Evolutionary conservation across 2,888 invertebrate genomes (phyloP).

Genomic region (Volucella bombylans): DNA sequence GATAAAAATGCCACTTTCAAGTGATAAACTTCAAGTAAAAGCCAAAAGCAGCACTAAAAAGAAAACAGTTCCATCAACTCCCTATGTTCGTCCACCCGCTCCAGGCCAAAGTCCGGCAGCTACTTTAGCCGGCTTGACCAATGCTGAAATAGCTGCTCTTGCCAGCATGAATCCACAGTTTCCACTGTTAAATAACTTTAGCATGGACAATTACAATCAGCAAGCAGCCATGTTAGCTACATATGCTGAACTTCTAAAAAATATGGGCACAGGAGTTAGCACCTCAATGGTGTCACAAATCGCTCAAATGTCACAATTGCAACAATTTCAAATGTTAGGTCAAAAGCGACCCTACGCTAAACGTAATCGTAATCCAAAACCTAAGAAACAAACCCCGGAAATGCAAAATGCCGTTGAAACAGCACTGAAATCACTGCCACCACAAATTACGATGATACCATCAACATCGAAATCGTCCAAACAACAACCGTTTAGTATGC

Average conservation of each 20-base stretch:
- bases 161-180: conserved; percentile 61
- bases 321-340: conserved; percentile 72
- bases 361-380: conserved; percentile 73
- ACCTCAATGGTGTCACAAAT: conserved; percentile 72
- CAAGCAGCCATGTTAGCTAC: conserved; percentile 74
- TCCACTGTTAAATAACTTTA: conserved; percentile 67
- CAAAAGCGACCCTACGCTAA: conserved; percentile 75
- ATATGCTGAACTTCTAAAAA: conserved; percentile 75
- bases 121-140: conserved; percentile 28
- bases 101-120: conserved; percentile 30
- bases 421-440: conserved; percentile 59
- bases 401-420: conserved; percentile 48
- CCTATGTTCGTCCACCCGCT: conserved; percentile 48
- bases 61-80: conserved; percentile 40
- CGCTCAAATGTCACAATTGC: conserved; percentile 63
- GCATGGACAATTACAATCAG: conserved; percentile 73
- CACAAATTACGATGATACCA: conserved; percentile 66
- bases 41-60: conserved; percentile 53
- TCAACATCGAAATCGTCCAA: conserved; percentile 51
- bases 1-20: conserved; percentile 31
- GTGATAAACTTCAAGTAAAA: conserved; percentile 54
- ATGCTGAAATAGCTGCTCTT: conserved; percentile 60
- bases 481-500: conserved; percentile 52
- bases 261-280: conserved; percentile 55
- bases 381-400: conserved; percentile 59